Percentiles rank a stretch among this genome's conserved stretches.
Conservation (phyloP, 2,113 vertebrate genomes). For the Suricata suricatta region DNA sequence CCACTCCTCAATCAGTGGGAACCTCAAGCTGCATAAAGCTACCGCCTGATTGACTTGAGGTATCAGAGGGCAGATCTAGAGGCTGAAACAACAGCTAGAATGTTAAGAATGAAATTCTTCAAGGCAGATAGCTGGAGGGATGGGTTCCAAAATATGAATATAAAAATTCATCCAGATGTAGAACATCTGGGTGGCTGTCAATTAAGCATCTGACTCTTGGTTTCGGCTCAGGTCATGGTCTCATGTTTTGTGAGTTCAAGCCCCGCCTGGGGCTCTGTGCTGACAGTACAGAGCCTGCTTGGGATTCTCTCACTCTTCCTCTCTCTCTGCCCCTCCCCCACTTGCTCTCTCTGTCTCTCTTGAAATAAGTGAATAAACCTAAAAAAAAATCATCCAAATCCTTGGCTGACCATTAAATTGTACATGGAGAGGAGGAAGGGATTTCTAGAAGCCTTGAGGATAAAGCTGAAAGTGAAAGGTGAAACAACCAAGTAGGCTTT, state of each 20-base stretch:
- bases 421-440: background rate
- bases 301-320: too few species aligned
- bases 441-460: background rate
- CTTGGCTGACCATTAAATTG: background rate
- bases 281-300: too few species aligned
- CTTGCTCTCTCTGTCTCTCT: too few species aligned
- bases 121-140: background rate
- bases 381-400: background rate
- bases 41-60: background rate
- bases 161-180: background rate
- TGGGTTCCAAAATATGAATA: background rate
- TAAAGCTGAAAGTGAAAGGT: background rate
- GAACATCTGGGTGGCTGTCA: too few species aligned
- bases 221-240: too few species aligned
- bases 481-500: background rate
- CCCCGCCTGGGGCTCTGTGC: too few species aligned
- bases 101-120: background rate
- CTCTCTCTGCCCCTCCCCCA: too few species aligned
- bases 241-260: too few species aligned
- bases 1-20: background rate
- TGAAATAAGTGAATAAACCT: too few species aligned
- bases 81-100: background rate
- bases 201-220: too few species aligned
- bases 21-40: background rate
- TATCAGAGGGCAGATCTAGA: background rate